phyloP scores from a whole-genome alignment of 2,113 vertebrate genomes.

The Pholis gunnellus region DNA sequence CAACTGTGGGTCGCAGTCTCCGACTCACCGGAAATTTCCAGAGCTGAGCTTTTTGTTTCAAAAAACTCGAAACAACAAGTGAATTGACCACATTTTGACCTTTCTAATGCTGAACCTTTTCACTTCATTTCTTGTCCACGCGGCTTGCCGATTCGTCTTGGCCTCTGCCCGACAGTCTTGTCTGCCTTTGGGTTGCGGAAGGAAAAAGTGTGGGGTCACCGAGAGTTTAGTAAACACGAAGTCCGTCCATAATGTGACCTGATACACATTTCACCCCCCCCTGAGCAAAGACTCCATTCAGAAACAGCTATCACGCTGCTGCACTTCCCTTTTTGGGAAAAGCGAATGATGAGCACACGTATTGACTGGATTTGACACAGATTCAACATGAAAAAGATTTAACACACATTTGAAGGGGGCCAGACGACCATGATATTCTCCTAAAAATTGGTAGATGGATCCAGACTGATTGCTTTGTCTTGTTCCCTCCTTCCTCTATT shows the following conservation, averaged over 20 bases:
- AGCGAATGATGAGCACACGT: constrained; percentile 28
- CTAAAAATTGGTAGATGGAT: constrained; percentile 23
- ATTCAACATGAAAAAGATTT: constrained; percentile 43
- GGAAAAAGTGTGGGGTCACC: constrained; percentile 68
- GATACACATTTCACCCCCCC: constrained; percentile 51
- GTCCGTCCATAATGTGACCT: constrained; percentile 63
- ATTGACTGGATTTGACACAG: constrained; percentile 42
- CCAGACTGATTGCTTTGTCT: constrained; percentile 28
- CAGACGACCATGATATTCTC: constrained; percentile 18
- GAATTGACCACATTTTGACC: constrained; percentile 49
- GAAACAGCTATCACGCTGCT: constrained; percentile 29
- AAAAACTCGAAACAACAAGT: constrained; percentile 6
- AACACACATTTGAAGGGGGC: constrained; percentile 17
- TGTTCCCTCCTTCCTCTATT: constrained; percentile 51
- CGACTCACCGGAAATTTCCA: neutral
- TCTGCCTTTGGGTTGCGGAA: constrained; percentile 56
- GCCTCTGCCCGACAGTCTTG: constrained; percentile 30
- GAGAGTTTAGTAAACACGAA: constrained; percentile 76
- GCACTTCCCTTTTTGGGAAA: constrained; percentile 50
- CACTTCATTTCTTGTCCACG: constrained; percentile 31
- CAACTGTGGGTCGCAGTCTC: neutral
- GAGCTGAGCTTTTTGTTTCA: neutral
- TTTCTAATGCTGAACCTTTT: constrained; percentile 56
- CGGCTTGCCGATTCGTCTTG: constrained; percentile 25
- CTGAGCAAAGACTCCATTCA: constrained; percentile 61